Percentiles rank a stretch among this genome's conserved stretches.
phyloP scores from a whole-genome alignment of 2,797 vertebrate genomes.

The Pipistrellus pygmaeus region DNA sequence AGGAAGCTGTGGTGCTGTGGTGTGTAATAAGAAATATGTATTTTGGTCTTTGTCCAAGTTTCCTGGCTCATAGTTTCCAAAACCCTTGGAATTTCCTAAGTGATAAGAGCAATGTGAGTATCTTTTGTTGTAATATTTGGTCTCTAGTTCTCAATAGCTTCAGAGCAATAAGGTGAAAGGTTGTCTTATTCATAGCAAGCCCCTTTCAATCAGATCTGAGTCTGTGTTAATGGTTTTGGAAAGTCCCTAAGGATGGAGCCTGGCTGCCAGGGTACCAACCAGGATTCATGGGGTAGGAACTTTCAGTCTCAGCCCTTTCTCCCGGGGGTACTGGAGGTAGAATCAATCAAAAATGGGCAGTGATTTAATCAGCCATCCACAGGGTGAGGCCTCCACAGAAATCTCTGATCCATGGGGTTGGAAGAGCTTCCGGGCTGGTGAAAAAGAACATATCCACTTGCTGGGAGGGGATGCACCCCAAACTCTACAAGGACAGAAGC shows the following conservation, averaged over 20 bases:
- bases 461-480: not conserved
- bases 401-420: not conserved
- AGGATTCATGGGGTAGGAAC: not conserved
- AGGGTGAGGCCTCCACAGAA: not conserved
- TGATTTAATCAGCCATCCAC: not conserved
- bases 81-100: not conserved
- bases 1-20: not conserved
- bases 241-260: not conserved
- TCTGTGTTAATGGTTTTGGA: not conserved
- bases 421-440: not conserved
- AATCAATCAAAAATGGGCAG: not conserved
- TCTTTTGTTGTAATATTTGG: conserved; percentile 25
- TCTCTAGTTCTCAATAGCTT: not conserved
- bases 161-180: not conserved
- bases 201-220: not conserved
- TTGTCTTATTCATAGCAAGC: not conserved
- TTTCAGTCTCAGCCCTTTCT: not conserved
- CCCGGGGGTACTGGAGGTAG: not conserved
- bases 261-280: not conserved
- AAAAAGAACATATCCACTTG: not conserved
- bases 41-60: not conserved
- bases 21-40: not conserved
- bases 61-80: not conserved
- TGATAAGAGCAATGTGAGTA: not conserved
- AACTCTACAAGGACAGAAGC: not conserved